Base-by-base conservation (phyloP, 2,888 invertebrate genomes). In the Mythimna loreyi region DNA sequence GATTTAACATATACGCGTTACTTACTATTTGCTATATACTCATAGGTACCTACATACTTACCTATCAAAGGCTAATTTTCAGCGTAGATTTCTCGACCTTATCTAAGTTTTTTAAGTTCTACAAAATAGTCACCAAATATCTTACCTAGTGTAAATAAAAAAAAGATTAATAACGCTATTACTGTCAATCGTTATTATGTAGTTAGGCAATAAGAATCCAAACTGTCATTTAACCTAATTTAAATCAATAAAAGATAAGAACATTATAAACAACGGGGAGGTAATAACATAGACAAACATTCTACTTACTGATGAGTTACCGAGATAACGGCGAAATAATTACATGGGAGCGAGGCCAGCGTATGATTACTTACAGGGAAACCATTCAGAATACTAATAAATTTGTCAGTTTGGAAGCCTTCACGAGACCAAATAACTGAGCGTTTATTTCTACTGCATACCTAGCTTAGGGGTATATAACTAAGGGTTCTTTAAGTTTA, bases 341-440 rank as follows among this genome's bases (percentile, higher is more conserved):
- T 25, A 73, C 45, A 56, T 62, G 58, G 57, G 56, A 57, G 63
- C 45, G 55, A 80, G 77, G 77, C 19, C 77, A 52, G 55, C 9
- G 19, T 45, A 61, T 52, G 36, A 45, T 67, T 49, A 69, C 56
- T 65, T 56, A 62, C 61, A 52, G 58, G 70, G 65, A 80, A 80
- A 50, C 70, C 70, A 65, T 62, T 69, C 61, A 59, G 50, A 69
- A 65, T 55, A 59, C 78, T 45, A 69, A 75, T 76, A 59, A 80
- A 80, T 69, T 75, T 56, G 58, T 75, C 45, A 75, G 61, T 62
- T 65, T 28, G 33, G 30, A 59, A 47, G 61, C 45, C 55, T 45
- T 11, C 50, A 57, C 30, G 9, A 13, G 21, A 19, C 55, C 7
- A 28, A 55, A 69, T 36, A 30, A 36, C 33, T 49, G 25, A 49